A percentile compares a stretch with the other conserved stretches of the same genome.
phyloP scores from a whole-genome alignment of 2,113 vertebrate genomes.

The Paradoxurus hermaphroditus region DNA sequence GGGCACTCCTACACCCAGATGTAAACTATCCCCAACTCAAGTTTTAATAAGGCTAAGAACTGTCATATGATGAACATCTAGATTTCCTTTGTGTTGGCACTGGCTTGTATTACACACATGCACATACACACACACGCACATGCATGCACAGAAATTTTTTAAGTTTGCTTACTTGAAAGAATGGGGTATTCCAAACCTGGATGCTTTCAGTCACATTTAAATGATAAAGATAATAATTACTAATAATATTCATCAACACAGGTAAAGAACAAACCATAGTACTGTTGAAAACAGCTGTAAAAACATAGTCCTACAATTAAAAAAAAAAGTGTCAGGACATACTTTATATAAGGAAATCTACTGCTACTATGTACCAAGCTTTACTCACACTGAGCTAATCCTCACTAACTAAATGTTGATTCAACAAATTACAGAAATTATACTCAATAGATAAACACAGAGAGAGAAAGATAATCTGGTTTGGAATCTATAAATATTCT shows the following conservation, averaged over 20 bases:
- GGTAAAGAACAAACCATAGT: conserved; percentile 96
- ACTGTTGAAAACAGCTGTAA: conserved; percentile 90
- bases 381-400: neutral
- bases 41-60: neutral
- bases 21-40: neutral
- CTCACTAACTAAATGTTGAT: neutral
- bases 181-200: conserved; percentile 93
- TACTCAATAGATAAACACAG: neutral
- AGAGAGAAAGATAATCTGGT: neutral
- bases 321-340: conserved; percentile 24
- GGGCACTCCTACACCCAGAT: neutral
- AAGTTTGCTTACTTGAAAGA: conserved; percentile 83
- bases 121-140: neutral
- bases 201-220: conserved; percentile 90
- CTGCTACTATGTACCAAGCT: neutral
- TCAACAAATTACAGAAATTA: neutral
- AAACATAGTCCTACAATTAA: conserved; percentile 86
- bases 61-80: neutral
- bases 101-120: neutral
- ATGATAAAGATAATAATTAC: conserved; percentile 90
- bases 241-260: conserved; percentile 92
- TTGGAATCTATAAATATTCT: neutral
- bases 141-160: neutral
- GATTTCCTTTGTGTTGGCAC: neutral
- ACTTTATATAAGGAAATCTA: neutral